Percentiles rank a stretch among this genome's conserved stretches.
Evolutionary conservation across 1,140 invertebrate genomes (phyloP).

Genomic region (Nebria ingens): DNA sequence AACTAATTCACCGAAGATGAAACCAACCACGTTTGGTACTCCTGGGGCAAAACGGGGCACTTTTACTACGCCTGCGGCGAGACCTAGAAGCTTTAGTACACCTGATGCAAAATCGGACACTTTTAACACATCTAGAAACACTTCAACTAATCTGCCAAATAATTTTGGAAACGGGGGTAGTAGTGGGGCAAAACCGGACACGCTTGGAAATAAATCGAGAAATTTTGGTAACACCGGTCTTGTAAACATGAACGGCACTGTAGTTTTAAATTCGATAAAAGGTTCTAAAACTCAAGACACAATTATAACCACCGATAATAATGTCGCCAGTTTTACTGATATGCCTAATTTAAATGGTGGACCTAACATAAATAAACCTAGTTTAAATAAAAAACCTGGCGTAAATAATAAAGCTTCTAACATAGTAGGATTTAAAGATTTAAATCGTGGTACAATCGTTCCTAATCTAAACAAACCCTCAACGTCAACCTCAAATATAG

Average conservation of each 20-base stretch:
- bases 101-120: too few species aligned
- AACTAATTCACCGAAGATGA: too few species aligned
- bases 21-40: too few species aligned
- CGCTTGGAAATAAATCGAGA: too few species aligned
- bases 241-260: constrained; percentile 19
- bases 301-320: background rate
- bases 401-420: background rate
- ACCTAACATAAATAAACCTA: background rate
- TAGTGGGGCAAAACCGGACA: too few species aligned
- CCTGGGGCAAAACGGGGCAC: too few species aligned
- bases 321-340: background rate
- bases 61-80: too few species aligned
- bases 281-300: background rate
- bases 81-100: too few species aligned
- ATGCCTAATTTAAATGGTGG: background rate
- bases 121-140: too few species aligned
- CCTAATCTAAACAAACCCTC: constrained; percentile 20
- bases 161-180: too few species aligned
- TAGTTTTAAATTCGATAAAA: constrained; percentile 18
- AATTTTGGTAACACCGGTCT: constrained; percentile 13
- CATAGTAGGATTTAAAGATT: constrained; percentile 6
- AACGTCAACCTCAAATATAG: constrained; percentile 22
- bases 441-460: constrained; percentile 21
- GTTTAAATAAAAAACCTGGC: background rate
- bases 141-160: too few species aligned